A percentile compares a stretch with the other conserved stretches of the same genome.
Evolutionary conservation across 1,140 invertebrate genomes (phyloP).

Genomic region (Bombus superbus): DNA sequence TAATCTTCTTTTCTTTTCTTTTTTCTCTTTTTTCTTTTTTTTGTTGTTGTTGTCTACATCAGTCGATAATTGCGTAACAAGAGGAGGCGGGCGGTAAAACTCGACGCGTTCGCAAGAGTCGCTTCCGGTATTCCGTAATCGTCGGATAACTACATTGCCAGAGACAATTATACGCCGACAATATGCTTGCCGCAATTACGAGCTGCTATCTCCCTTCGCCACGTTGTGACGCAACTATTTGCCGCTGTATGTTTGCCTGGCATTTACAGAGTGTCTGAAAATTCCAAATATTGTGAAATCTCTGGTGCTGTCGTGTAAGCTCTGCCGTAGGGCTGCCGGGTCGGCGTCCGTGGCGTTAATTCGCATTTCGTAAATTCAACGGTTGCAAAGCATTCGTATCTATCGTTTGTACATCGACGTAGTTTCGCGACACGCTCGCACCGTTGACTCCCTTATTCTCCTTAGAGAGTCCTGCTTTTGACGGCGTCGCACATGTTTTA

Average conservation of each 20-base stretch:
- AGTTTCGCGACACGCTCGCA: background rate
- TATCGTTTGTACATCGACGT: slow-evolving; percentile 4
- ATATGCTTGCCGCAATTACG: slow-evolving; percentile 21
- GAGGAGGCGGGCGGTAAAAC: background rate
- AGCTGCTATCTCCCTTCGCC: slow-evolving; percentile 10
- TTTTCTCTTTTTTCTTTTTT: too few species aligned
- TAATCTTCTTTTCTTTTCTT: too few species aligned
- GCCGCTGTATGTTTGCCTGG: background rate
- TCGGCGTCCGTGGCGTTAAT: background rate
- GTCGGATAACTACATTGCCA: slow-evolving; percentile 29
- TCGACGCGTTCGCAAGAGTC: background rate
- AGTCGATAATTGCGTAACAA: slow-evolving; percentile 29
- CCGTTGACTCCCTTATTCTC: background rate
- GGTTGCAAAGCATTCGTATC: background rate
- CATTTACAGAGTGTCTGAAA: slow-evolving; percentile 11
- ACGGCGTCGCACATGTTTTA: background rate
- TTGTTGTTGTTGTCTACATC: background rate
- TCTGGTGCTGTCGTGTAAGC: too few species aligned
- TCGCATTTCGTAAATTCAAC: slow-evolving; percentile 1
- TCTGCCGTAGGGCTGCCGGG: background rate
- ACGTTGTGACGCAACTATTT: slow-evolving; percentile 15
- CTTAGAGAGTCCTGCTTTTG: background rate
- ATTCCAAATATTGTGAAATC: slow-evolving; percentile 26
- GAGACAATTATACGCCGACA: slow-evolving; percentile 40
- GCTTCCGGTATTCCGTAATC: slow-evolving; percentile 35